Conservation (phyloP, 2,888 invertebrate species). For the Exephanes ischioxanthus region DNA sequence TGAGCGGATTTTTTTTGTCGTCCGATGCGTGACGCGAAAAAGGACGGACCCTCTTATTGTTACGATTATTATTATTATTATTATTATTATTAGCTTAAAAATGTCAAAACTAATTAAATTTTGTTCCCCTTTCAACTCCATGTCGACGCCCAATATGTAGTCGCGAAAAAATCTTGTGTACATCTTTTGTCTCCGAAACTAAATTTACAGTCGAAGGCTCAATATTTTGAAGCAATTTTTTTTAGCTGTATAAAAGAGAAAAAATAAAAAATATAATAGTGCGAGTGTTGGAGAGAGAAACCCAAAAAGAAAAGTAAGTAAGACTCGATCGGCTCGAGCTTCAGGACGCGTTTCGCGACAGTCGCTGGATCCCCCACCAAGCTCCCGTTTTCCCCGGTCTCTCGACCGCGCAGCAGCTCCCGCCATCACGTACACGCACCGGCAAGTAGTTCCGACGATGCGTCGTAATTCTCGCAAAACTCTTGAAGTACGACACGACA, state of each 20-base stretch:
- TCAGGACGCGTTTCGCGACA: constrained; percentile 22
- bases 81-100: not conserved
- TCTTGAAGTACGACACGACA: constrained; percentile 82
- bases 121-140: not conserved
- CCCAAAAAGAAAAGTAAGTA: not conserved
- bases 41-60: not conserved
- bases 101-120: not conserved
- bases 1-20: constrained; percentile 31
- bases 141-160: not conserved
- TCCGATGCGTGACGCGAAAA: constrained; percentile 45
- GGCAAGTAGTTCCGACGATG: constrained; percentile 53
- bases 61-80: not conserved
- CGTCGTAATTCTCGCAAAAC: constrained; percentile 67
- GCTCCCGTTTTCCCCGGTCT: constrained; percentile 32
- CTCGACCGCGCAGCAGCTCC: constrained; percentile 61
- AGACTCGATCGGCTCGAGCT: constrained; percentile 33
- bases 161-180: not conserved
- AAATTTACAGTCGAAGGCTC: not conserved
- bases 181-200: not conserved
- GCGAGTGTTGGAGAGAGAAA: not conserved
- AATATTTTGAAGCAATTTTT: not conserved
- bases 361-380: constrained; percentile 42
- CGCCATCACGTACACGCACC: constrained; percentile 47
- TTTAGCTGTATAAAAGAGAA: not conserved
- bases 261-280: not conserved